These are phyloP conservation scores for Nemapogon koenigi DNA, from an alignment of 2,888 invertebrate species.

Conservation along the genomic window DNA sequence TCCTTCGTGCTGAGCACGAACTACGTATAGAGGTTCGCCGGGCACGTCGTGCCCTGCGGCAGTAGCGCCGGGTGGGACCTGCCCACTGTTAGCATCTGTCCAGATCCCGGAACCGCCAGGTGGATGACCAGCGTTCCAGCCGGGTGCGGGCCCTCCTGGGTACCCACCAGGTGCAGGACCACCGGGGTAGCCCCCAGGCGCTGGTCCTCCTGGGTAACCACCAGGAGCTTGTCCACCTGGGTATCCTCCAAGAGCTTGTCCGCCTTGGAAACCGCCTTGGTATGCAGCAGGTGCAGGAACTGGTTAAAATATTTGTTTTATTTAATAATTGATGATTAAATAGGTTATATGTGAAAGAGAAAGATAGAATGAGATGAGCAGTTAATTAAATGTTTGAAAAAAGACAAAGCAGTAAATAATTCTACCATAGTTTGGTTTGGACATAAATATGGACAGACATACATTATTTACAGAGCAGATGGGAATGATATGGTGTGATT, in stretches of 20 bases:
- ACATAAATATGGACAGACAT: too few relatives aligned
- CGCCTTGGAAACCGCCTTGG: conserved; percentile 18
- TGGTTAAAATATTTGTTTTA: conserved; percentile 21
- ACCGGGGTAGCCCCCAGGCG: conserved; percentile 31
- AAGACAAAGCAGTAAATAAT: too few relatives aligned
- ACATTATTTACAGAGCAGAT: too few relatives aligned
- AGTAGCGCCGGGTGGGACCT: conserved; percentile 75
- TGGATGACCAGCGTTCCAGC: conserved; percentile 1
- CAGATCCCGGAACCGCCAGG: conserved; percentile 47
- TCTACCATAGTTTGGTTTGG: too few relatives aligned
- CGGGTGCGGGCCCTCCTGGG: conserved; percentile 1
- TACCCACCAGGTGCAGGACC: conserved; percentile 10
- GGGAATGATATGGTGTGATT: too few relatives aligned
- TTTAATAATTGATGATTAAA: conserved; percentile 10
- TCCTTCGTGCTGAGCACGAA: conserved; percentile 79
- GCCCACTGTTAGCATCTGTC: conserved; percentile 68
- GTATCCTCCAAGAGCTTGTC: conserved; percentile 21
- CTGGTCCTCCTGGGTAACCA: too few relatives aligned
- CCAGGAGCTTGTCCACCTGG: background rate
- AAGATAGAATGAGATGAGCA: too few relatives aligned
- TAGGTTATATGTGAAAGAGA: conserved; percentile 12
- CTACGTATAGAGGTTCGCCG: conserved; percentile 70
- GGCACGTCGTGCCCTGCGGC: conserved; percentile 66
- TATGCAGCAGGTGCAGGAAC: conserved; percentile 34
- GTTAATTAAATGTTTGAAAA: too few relatives aligned